Evolutionary conservation across 2,797 vertebrate genomes (phyloP), one percentile per base, ranked within the genome.

Genomic region (Apogon talboti): DNA sequence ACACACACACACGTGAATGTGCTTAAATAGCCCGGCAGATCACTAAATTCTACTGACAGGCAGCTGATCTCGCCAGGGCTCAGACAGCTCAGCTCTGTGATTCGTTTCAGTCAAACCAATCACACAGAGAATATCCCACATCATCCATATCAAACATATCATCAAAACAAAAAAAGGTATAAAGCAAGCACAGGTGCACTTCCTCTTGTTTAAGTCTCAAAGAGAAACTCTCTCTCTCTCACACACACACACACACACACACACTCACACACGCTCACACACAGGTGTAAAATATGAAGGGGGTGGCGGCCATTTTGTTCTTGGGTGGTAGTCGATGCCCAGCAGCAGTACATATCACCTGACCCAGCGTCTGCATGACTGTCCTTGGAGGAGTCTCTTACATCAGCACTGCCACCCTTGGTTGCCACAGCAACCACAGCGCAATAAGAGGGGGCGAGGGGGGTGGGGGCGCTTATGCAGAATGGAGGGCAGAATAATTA

Each of bases 351-450:
- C 40, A 38, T 30, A 73, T 76, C 83, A 87, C 84, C 87, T 89
- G 80, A 84, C 86, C 83, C 71, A 57, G 73, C 33, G 74, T 77
- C 81, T 78, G 85, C 79, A 74, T 41, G 60, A 76, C 84, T 87
- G 90, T 93, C 91, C 90, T 93, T 90, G 87, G 76, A 82, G 76
- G 80, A 87, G 81, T 74, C 64, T 85, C 82, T 91, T 86, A 93
- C 86, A 91, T 91, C 89, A 87, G 80, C 70, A 37, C 87, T 87
- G 85, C 86, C 87, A 89, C 79, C 65, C 59, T 61, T 51, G 68
- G 91, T 94, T 87, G 78, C 90, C 87, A 85, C 74, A 71, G 90
- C 86, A 93, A 94, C 92, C 47, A 4, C 67, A 46, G 82, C 71
- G 60, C 76, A 85, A 78, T 75, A 16, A 21, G 18, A 19, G 52